Evolutionary conservation across 2,888 invertebrate species (phyloP).

Genomic region (Drosophila yooni): DNA sequence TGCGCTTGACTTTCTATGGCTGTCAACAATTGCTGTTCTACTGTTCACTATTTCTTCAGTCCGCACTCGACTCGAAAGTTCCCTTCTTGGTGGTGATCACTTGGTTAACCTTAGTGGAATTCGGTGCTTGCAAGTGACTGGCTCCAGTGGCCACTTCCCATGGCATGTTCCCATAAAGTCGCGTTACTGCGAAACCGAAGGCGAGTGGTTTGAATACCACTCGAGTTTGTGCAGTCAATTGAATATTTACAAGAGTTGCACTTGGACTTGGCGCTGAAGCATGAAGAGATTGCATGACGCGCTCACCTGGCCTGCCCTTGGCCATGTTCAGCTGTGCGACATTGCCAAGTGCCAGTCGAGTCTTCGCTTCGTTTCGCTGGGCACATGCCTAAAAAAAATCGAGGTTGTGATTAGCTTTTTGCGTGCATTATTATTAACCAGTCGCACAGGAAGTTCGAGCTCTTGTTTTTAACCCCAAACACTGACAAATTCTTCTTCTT

Average conservation of each 20-base stretch:
- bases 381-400: constrained; percentile 25
- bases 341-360: constrained; percentile 29
- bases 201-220: constrained; percentile 39
- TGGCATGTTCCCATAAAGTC: constrained; percentile 12
- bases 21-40: constrained; percentile 7
- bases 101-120: constrained; percentile 12
- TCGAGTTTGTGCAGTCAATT: constrained; percentile 71
- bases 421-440: constrained; percentile 67
- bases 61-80: constrained; percentile 3
- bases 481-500: constrained; percentile 32
- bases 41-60: constrained; percentile 5
- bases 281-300: constrained; percentile 70
- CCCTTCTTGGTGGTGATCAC: constrained; percentile 18
- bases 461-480: neutral
- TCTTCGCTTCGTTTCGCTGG: constrained; percentile 31
- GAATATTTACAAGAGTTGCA: constrained; percentile 38
- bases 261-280: constrained; percentile 60
- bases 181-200: constrained; percentile 11
- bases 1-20: constrained; percentile 13
- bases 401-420: constrained; percentile 61
- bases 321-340: constrained; percentile 42
- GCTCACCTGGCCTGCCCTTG: constrained; percentile 1
- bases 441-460: constrained; percentile 47
- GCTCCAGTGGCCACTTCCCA: constrained; percentile 31
- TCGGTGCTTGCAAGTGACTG: constrained; percentile 18